Evolutionary conservation across 2,113 vertebrate species (phyloP), one percentile per base, ranked within the genome.

Genomic region (Chascanopsetta lugubris): DNA sequence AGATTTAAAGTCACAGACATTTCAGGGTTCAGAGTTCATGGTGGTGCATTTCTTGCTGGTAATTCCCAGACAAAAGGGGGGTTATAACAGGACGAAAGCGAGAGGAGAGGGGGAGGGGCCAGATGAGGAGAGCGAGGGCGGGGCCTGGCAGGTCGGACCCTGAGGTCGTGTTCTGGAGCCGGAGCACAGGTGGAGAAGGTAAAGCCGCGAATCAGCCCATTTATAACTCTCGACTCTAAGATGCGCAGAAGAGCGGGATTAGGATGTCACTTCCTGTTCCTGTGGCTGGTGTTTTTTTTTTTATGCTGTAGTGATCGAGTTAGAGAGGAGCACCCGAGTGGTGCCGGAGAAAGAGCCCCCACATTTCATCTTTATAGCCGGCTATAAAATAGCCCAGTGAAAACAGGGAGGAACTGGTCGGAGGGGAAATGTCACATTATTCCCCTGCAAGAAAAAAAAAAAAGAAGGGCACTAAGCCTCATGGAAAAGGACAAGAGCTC

Each of bases 281-380:
- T 56, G 45, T 83, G 63, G 24, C 47, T 40, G 38, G 17, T 34
- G 2, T 34, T 34, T 40, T 60, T 69, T 20, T 34, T 58, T 17
- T 60, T 65, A 26, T 22, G 51, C 8, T 15, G 36, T 45, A 46
- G 54, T 74, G 75, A 74, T 76, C 81, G 55, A 77, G 70, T 50
- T 17, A 7, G 8, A 87, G 76, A 78, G 72, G 60, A n/a, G 54
- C 58, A 75, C 34, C 40, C 27, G 30, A 78, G 48, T 49, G 53
- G 60, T 64, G 58, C 70, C 64, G 66, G 34, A 79, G 72, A 85
- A 79, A 77, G 75, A 69, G 50, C 69, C 57, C 72, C 63, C 75
- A 88, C 82, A 88, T 90, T 89, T 91, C 70, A 89, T 83, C 79
- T 91, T 90, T 91, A 91, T 73, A 60, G 82, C 81, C 69, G 22